Percentiles rank a stretch among this genome's conserved stretches.
Evolutionary conservation across 2,113 vertebrate species (phyloP).

Genomic region (Microtus richardsoni): DNA sequence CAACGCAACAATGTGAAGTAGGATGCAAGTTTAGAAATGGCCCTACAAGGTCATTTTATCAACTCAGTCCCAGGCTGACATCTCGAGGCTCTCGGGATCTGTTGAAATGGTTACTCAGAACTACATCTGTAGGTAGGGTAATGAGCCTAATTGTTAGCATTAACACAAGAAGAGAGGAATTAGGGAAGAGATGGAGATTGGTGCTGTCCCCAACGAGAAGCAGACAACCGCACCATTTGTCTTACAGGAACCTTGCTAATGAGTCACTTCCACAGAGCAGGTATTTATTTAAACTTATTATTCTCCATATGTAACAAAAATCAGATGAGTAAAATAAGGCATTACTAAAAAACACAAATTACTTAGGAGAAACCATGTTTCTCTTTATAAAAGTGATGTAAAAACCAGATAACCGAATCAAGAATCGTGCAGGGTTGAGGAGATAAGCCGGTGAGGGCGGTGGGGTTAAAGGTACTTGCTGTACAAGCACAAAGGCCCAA

Average conservation of each 20-base stretch:
- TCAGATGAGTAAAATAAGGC: slow-evolving; percentile 15
- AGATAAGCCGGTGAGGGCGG: background rate
- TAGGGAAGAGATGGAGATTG: background rate
- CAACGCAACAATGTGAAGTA: slow-evolving; percentile 5
- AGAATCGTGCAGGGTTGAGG: background rate
- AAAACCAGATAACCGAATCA: slow-evolving; percentile 35
- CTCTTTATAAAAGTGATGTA: background rate
- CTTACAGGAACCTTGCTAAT: background rate
- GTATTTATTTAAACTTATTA: slow-evolving; percentile 8
- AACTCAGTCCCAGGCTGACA: background rate
- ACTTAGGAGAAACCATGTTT: slow-evolving; percentile 5
- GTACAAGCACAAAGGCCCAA: background rate
- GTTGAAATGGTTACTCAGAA: background rate
- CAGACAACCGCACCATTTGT: background rate
- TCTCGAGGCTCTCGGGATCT: background rate
- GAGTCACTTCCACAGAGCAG: background rate
- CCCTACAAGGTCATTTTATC: background rate
- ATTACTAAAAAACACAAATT: background rate
- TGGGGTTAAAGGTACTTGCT: background rate
- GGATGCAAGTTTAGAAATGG: background rate
- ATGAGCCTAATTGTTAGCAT: background rate
- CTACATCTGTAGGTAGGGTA: background rate
- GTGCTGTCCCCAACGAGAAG: background rate
- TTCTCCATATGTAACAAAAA: slow-evolving; percentile 40
- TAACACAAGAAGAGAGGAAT: background rate